A percentile compares a stretch with the other conserved stretches of the same genome.
These are phyloP conservation scores for Mechanitis messenoides DNA, from an alignment of 2,888 invertebrate species.

Conservation along the genomic window DNA sequence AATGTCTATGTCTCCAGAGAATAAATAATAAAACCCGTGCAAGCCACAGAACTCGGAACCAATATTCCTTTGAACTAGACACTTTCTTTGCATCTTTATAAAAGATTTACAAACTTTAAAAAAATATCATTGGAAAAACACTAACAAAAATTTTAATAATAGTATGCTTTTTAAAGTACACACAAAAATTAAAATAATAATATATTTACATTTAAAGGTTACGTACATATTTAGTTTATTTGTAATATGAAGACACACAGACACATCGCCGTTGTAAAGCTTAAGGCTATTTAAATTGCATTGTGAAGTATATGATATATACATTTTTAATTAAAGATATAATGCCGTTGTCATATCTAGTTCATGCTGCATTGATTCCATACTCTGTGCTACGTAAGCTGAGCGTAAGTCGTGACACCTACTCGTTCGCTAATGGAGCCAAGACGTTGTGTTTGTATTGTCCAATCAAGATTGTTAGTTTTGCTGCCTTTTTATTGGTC, in stretches of 20 bases:
- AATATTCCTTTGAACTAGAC: constrained; percentile 1
- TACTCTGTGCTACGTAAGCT: constrained; percentile 21
- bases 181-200: not conserved
- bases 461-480: constrained; percentile 64
- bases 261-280: too few species aligned
- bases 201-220: too few species aligned
- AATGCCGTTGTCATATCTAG: not conserved
- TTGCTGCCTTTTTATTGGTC: constrained; percentile 55
- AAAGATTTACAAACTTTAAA: too few species aligned
- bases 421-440: constrained; percentile 71
- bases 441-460: constrained; percentile 56
- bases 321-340: too few species aligned
- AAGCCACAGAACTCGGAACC: constrained; percentile 17
- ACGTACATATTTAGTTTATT: too few species aligned
- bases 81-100: not conserved
- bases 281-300: too few species aligned
- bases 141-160: too few species aligned
- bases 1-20: constrained; percentile 41
- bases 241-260: too few species aligned
- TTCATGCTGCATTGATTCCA: not conserved
- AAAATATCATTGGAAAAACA: too few species aligned
- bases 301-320: too few species aligned
- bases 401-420: constrained; percentile 65
- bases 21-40: constrained; percentile 69
- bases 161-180: not conserved